These are phyloP conservation scores for Leptosomus discolor DNA, from an alignment of 2,113 vertebrate genomes.

Conservation along the genomic window DNA sequence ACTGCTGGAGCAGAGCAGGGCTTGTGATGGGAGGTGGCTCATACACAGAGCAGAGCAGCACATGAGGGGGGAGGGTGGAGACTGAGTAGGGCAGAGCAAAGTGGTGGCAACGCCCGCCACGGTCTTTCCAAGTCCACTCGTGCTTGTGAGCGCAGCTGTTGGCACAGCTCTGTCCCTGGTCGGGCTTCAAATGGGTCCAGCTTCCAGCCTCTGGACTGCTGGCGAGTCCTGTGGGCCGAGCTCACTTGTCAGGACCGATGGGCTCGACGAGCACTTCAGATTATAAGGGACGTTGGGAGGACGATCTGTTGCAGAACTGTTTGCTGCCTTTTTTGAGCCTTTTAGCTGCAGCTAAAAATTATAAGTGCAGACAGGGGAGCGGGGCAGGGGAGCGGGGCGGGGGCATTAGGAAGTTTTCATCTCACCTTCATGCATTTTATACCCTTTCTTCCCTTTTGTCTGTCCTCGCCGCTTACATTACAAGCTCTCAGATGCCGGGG, in stretches of 20 bases:
- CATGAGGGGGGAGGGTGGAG: neutral
- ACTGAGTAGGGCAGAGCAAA: neutral
- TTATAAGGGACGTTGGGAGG: neutral
- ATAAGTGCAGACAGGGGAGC: accelerated
- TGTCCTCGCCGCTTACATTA: neutral
- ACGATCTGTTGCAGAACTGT: neutral
- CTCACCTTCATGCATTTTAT: neutral
- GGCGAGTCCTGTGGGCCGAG: neutral
- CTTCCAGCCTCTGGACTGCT: neutral
- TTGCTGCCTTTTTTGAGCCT: neutral
- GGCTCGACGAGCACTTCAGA: accelerated
- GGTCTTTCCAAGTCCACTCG: neutral
- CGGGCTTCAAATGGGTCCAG: neutral
- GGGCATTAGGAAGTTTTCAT: neutral
- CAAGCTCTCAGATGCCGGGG: neutral
- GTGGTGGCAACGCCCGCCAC: accelerated
- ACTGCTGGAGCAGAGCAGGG: neutral
- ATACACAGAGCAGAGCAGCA: neutral
- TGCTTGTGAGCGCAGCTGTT: neutral
- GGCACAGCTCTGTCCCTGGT: accelerated
- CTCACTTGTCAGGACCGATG: neutral
- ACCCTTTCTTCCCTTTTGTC: neutral
- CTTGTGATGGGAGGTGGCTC: neutral
- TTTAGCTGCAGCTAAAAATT: neutral
- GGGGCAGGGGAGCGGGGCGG: too few relatives aligned